Percentiles rank a stretch among this genome's conserved stretches.
phyloP scores from a whole-genome alignment of 2,888 invertebrate genomes.

The Leptopterna dolabrata region DNA sequence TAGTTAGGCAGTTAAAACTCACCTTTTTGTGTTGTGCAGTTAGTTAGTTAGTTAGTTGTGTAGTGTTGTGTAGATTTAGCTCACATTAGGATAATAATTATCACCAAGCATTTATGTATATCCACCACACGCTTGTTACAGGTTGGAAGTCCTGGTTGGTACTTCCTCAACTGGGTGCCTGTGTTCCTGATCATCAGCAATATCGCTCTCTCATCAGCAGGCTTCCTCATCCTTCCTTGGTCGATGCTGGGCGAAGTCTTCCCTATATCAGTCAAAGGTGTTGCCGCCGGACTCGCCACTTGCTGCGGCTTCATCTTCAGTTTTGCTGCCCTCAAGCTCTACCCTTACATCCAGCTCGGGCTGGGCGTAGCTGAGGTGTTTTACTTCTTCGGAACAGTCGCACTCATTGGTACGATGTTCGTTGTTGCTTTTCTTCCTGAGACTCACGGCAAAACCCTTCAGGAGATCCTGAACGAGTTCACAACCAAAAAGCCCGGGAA shows the following conservation, averaged over 20 bases:
- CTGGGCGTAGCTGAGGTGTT: constrained; percentile 70
- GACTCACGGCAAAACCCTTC: constrained; percentile 69
- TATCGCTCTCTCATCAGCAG: constrained; percentile 70
- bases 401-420: constrained; percentile 69
- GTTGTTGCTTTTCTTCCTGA: constrained; percentile 69
- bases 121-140: not conserved
- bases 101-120: too few species aligned
- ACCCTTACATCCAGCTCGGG: constrained; percentile 67
- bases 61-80: too few species aligned
- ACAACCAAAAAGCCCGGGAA: constrained; percentile 21
- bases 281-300: constrained; percentile 69
- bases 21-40: too few species aligned
- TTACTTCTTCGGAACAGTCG: constrained; percentile 68
- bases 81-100: too few species aligned
- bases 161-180: constrained; percentile 67
- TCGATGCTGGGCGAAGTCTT: constrained; percentile 72
- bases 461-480: constrained; percentile 59
- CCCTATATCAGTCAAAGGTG: constrained; percentile 70
- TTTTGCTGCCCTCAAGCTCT: constrained; percentile 70
- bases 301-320: constrained; percentile 70
- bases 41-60: too few species aligned
- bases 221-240: constrained; percentile 72
- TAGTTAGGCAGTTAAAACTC: too few species aligned
- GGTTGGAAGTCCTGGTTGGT: constrained; percentile 25
- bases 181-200: constrained; percentile 68